Evolutionary conservation across 2,797 vertebrate genomes (phyloP).

Genomic region (Poeciliopsis paucimaculata): DNA sequence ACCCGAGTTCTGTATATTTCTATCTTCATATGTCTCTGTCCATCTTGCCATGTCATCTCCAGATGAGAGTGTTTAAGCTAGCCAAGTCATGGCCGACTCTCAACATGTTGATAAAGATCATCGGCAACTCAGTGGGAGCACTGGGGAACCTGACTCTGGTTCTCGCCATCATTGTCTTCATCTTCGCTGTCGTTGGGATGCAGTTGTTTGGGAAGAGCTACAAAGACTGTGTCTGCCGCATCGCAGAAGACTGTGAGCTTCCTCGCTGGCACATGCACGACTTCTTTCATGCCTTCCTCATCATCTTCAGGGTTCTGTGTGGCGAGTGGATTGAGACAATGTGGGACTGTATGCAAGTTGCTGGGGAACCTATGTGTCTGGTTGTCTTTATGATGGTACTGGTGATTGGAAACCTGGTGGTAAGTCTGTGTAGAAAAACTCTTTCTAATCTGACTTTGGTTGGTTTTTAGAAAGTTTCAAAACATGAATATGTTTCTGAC

Average conservation of each 20-base stretch:
- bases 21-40: not conserved
- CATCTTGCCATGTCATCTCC: not conserved
- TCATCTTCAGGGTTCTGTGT: slow-evolving; percentile 93
- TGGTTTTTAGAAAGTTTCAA: slow-evolving; percentile 57
- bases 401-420: slow-evolving; percentile 95
- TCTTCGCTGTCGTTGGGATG: slow-evolving; percentile 97
- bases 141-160: slow-evolving; percentile 94
- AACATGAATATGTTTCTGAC: slow-evolving; percentile 81
- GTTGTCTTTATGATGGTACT: slow-evolving; percentile 95
- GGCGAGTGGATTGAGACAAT: slow-evolving; percentile 98
- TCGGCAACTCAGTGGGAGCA: slow-evolving; percentile 92
- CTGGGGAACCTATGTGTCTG: slow-evolving; percentile 89
- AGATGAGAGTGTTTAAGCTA: slow-evolving; percentile 97
- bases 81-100: slow-evolving; percentile 97
- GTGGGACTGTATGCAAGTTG: slow-evolving; percentile 97
- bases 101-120: slow-evolving; percentile 98
- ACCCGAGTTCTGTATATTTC: not conserved
- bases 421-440: slow-evolving; percentile 71
- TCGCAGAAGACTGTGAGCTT: slow-evolving; percentile 83
- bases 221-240: slow-evolving; percentile 92
- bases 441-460: not conserved
- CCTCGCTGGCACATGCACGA: slow-evolving; percentile 98
- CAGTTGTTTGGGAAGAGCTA: slow-evolving; percentile 96
- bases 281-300: slow-evolving; percentile 97
- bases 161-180: slow-evolving; percentile 95